Evolutionary conservation across 2,113 vertebrate genomes (phyloP).

Genomic region (Vireo altiloquus): DNA sequence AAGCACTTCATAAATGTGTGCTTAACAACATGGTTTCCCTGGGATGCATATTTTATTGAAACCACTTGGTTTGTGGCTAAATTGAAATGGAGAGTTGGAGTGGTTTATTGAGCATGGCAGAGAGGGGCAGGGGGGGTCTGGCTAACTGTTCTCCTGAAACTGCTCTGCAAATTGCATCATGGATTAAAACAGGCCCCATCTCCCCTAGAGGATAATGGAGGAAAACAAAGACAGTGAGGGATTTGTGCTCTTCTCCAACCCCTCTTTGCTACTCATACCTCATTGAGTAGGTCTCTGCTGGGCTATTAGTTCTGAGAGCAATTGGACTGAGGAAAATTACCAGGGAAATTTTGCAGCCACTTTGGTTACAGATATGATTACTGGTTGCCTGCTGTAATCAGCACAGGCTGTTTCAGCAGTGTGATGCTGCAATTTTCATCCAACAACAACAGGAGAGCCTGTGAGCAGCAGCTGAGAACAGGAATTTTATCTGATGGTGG

Average conservation of each 20-base stretch:
- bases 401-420: background rate
- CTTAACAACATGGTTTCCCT: background rate
- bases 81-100: background rate
- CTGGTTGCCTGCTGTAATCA: constrained; percentile 8
- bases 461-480: background rate
- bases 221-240: background rate
- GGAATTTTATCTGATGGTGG: background rate
- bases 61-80: background rate
- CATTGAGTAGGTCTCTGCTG: background rate
- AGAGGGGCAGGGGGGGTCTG: background rate
- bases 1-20: background rate
- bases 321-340: constrained; percentile 30
- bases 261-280: background rate
- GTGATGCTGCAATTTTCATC: background rate
- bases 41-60: background rate
- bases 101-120: background rate
- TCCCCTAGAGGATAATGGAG: background rate
- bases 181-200: background rate
- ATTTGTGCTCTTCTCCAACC: background rate
- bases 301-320: background rate
- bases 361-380: constrained; percentile 28
- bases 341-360: background rate
- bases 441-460: background rate
- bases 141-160: background rate
- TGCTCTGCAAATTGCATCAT: background rate